A percentile compares a stretch with the other conserved stretches of the same genome.
Evolutionary conservation across 2,888 invertebrate species (phyloP).

Genomic region (Seira musarum): DNA sequence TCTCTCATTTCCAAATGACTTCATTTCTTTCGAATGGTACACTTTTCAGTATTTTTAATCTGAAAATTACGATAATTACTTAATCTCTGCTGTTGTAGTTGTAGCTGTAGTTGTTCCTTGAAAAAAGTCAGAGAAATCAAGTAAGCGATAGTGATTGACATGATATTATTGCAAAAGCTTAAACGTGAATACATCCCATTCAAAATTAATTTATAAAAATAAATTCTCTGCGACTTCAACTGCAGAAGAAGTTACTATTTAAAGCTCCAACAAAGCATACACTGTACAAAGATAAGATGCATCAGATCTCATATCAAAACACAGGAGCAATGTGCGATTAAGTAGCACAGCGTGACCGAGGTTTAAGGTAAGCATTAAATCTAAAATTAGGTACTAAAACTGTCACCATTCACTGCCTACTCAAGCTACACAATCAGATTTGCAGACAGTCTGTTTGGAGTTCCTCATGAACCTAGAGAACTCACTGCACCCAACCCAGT

Average conservation of each 20-base stretch:
- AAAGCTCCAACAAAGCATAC: not conserved
- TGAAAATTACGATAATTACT: conserved; percentile 49
- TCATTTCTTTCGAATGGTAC: not conserved
- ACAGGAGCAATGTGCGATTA: conserved; percentile 12
- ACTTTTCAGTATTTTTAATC: conserved; percentile 15
- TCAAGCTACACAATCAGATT: not conserved
- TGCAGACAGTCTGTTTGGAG: not conserved
- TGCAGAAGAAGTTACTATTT: not conserved
- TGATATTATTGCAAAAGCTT: not conserved
- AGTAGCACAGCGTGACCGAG: not conserved
- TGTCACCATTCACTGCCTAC: conserved; percentile 7
- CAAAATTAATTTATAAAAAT: too few relatives aligned
- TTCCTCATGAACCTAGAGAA: conserved; percentile 8
- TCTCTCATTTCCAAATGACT: not conserved
- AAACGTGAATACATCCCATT: too few relatives aligned
- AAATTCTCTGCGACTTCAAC: not conserved
- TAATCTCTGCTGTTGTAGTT: not conserved
- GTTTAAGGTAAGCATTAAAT: conserved; percentile 10
- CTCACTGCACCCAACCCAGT: too few relatives aligned
- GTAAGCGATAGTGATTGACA: too few relatives aligned
- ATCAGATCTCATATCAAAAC: not conserved
- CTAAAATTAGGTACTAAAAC: not conserved
- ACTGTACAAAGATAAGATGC: not conserved
- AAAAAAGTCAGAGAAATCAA: not conserved
- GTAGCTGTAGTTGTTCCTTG: conserved; percentile 4